A percentile compares a stretch with the other conserved stretches of the same genome.
Conservation (phyloP, 2,888 invertebrate species). For the Cordilura impudica region DNA sequence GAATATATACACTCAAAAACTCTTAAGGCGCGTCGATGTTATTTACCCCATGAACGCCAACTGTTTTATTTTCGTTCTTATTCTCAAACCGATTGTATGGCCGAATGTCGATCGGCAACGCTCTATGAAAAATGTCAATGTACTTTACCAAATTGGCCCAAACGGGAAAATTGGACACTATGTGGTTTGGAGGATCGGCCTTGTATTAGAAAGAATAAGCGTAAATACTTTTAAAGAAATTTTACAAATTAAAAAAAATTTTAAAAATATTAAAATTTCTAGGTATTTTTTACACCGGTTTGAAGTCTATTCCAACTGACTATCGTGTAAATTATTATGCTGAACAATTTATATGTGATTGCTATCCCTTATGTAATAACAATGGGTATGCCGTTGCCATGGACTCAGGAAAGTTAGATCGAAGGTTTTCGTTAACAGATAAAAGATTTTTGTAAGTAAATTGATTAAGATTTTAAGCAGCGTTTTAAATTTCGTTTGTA, state of each 20-base stretch:
- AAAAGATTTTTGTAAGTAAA: conserved; percentile 79
- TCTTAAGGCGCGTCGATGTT: conserved; percentile 80
- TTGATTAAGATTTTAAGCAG: too few relatives aligned
- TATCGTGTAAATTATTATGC: conserved; percentile 44
- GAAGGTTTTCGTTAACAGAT: conserved; percentile 75
- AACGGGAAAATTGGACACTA: conserved; percentile 60
- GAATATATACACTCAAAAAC: conserved; percentile 76
- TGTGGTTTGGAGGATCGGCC: conserved; percentile 67
- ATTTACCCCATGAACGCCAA: conserved; percentile 79
- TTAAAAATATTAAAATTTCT: background rate
- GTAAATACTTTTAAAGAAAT: conserved; percentile 56
- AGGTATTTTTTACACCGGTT: too few relatives aligned
- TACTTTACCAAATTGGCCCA: conserved; percentile 80
- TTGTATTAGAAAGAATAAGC: conserved; percentile 67
- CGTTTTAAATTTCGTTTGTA: too few relatives aligned
- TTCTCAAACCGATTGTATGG: conserved; percentile 82
- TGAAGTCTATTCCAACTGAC: background rate
- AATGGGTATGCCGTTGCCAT: conserved; percentile 81
- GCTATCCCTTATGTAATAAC: conserved; percentile 80
- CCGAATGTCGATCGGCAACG: conserved; percentile 79
- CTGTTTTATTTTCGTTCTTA: conserved; percentile 78
- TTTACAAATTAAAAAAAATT: background rate
- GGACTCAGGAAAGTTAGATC: conserved; percentile 79
- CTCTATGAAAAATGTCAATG: conserved; percentile 80
- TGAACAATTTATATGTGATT: conserved; percentile 67